Evolutionary conservation across 2,888 invertebrate genomes (phyloP), one percentile per base, ranked within the genome.

Genomic region (Phoronis australis): DNA sequence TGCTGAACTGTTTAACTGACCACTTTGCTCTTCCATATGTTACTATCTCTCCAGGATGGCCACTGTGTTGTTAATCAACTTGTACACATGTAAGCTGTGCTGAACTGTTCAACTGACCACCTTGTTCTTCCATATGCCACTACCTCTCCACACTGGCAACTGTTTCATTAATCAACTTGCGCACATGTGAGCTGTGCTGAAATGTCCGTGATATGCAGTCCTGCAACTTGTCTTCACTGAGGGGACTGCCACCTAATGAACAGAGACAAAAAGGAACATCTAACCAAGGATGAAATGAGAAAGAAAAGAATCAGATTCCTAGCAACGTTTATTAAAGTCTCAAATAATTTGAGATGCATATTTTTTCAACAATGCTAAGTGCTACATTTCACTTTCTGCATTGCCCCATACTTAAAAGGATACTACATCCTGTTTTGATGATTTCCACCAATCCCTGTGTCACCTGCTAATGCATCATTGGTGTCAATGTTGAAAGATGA

Each of bases 121-220:
- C n/a, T n/a, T n/a, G n/a, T n/a, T n/a, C n/a, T n/a, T n/a, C 39
- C 12, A n/a, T 12, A 15, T 20, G 9, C 4, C 37, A 38, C 53
- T 44, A 61, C 46, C 65, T 65, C 24, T 67, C 65, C 15, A 65
- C 53, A 57, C 60, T 63, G 31, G 56, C 46, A 5, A 62, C 20
- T 37, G 65, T 66, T 27, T 63, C 62, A 27, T 60, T 54, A 25
- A 66, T 54, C 9, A 68, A 55, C 48, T 53, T 54, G 26, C 49
- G 20, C 5, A 61, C 62, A 48, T 67, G 62, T 26, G 27, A 55
- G 41, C 57, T 57, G 41, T 65, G 52, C 21, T 44, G 37, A 42
- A 62, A 57, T 1, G 67, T 62, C 48, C 66, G 49, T 21, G 62
- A 57, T 37, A 68, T 55, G 52, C 68, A 68, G n/a, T 50, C 43